phyloP scores from a whole-genome alignment of 1,140 invertebrate genomes.

The Sycophaga agraensis region DNA sequence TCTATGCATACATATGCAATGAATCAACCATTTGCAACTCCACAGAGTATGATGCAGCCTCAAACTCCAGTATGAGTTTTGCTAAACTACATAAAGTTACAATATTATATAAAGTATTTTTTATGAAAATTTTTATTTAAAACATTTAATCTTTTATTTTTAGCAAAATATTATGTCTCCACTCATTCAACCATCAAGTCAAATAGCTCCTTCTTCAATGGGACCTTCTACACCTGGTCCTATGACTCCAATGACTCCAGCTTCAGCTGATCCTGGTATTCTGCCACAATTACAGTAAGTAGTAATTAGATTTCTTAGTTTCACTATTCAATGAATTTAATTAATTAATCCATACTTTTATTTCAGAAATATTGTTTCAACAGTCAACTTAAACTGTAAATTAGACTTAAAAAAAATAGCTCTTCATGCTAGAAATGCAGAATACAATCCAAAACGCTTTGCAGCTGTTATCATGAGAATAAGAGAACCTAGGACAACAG shows the following conservation, averaged over 20 bases:
- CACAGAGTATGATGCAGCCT: slow-evolving; percentile 78
- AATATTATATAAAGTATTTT: too few relatives aligned
- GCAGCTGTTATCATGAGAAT: slow-evolving; percentile 99
- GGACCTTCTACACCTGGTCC: slow-evolving; percentile 77
- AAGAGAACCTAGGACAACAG: slow-evolving; percentile 96
- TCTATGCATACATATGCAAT: slow-evolving; percentile 72
- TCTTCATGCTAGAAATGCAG: slow-evolving; percentile 97
- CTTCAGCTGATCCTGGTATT: slow-evolving; percentile 91
- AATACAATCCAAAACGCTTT: slow-evolving; percentile 99
- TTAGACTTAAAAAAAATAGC: slow-evolving; percentile 97
- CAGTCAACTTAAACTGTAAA: slow-evolving; percentile 95
- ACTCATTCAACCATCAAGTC: slow-evolving; percentile 64
- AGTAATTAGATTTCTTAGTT: slow-evolving; percentile 8
- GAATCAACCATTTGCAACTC: slow-evolving; percentile 66
- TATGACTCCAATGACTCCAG: slow-evolving; percentile 92
- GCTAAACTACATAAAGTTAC: too few relatives aligned
- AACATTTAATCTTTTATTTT: slow-evolving; percentile 26
- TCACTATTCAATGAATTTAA: slow-evolving; percentile 18
- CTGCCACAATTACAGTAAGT: slow-evolving; percentile 91
- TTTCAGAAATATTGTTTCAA: slow-evolving; percentile 93
- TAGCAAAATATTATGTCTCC: slow-evolving; percentile 86
- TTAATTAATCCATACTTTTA: slow-evolving; percentile 34
- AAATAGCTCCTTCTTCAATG: slow-evolving; percentile 60
- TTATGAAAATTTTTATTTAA: neutral
- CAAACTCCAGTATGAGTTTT: slow-evolving; percentile 76